Evolutionary conservation across 2,888 invertebrate genomes (phyloP).

Genomic region (Drosophila neutralis): DNA sequence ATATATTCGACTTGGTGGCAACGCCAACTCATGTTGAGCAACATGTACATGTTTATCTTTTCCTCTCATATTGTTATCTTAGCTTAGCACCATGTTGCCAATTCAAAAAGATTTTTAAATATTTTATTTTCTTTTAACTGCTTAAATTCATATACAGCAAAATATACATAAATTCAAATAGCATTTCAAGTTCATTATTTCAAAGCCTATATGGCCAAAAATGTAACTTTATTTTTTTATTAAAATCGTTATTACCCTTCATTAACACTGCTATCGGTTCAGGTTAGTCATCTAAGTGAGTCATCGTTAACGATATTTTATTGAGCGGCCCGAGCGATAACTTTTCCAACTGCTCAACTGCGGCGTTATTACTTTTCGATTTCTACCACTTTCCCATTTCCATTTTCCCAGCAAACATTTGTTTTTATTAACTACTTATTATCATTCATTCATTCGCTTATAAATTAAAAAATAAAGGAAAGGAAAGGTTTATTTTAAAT

Average conservation of each 20-base stretch:
- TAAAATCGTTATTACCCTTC: not conserved
- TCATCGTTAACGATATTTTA: conserved; percentile 1
- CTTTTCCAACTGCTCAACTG: not conserved
- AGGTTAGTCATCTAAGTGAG: not conserved
- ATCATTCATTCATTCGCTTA: not conserved
- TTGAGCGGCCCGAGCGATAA: conserved; percentile 1
- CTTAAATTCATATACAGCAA: not conserved
- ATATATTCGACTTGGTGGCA: conserved; percentile 24
- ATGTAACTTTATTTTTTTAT: not conserved
- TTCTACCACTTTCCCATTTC: not conserved
- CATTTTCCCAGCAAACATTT: not conserved
- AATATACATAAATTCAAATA: not conserved
- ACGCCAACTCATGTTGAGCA: conserved; percentile 20
- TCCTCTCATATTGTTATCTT: not conserved
- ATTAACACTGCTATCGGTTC: not conserved
- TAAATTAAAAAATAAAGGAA: not conserved
- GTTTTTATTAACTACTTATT: not conserved
- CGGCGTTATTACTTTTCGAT: not conserved
- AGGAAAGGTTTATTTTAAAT: not conserved
- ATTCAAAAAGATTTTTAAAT: not conserved
- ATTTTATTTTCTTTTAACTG: not conserved
- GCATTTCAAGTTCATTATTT: not conserved
- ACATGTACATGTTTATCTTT: not conserved
- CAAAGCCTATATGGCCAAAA: not conserved
- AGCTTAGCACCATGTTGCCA: not conserved